A percentile compares a stretch with the other conserved stretches of the same genome.
Evolutionary conservation across 2,113 vertebrate species (phyloP).

Genomic region (Oncorhynchus gorbuscha): DNA sequence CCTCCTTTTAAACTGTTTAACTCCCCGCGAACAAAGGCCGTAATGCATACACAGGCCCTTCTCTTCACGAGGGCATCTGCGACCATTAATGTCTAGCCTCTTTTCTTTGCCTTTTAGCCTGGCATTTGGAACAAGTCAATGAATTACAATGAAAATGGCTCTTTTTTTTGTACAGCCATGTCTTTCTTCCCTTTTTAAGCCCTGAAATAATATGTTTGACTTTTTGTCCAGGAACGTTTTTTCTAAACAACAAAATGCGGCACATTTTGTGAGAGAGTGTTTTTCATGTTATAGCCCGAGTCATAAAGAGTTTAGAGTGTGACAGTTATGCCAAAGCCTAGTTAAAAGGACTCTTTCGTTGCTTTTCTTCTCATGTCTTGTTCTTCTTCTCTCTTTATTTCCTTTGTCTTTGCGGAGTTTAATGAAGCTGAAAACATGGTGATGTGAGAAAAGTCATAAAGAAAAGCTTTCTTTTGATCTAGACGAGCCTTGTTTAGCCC

Average conservation of each 20-base stretch:
- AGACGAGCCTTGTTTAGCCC: constrained; percentile 73
- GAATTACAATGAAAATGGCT: constrained; percentile 99
- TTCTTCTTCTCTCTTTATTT: constrained; percentile 76
- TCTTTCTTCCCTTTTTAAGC: constrained; percentile 74
- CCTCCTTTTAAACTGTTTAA: constrained; percentile 95
- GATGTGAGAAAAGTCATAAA: constrained; percentile 83
- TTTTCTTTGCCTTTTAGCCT: constrained; percentile 80
- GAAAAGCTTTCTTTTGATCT: constrained; percentile 54
- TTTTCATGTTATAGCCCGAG: constrained; percentile 91
- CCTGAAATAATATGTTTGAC: constrained; percentile 86
- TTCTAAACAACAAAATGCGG: constrained; percentile 76
- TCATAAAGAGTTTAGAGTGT: constrained; percentile 89
- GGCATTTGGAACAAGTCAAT: constrained; percentile 97
- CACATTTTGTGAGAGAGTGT: constrained; percentile 87
- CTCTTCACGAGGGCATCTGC: constrained; percentile 92
- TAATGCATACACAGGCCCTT: constrained; percentile 86
- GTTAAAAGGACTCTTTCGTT: constrained; percentile 90
- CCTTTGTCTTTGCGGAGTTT: constrained; percentile 95
- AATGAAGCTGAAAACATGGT: constrained; percentile 96
- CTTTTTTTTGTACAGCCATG: constrained; percentile 79
- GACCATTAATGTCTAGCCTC: constrained; percentile 83
- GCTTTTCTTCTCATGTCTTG: constrained; percentile 81
- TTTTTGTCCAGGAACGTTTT: constrained; percentile 83
- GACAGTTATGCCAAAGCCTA: constrained; percentile 94
- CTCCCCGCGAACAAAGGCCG: constrained; percentile 87